Conservation (phyloP, 1,140 invertebrate species). For the Monomorium pharaonis region DNA sequence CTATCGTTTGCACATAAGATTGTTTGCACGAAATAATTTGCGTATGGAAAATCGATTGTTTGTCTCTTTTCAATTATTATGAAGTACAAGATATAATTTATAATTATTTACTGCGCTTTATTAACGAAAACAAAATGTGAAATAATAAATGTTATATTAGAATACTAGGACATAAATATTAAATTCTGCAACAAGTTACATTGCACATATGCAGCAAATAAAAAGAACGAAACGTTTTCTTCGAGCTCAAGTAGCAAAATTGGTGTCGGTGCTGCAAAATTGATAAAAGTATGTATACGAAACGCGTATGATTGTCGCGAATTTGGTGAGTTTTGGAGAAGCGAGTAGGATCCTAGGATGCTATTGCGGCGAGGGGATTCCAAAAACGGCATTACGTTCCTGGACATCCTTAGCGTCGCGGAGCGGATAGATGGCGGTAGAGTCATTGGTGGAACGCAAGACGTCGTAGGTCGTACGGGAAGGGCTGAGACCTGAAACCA, state of each 20-base stretch:
- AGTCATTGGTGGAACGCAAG: conserved; percentile 53
- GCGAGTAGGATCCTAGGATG: no score
- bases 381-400: conserved; percentile 46
- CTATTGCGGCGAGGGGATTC: no score
- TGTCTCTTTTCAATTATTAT: neutral
- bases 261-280: no score
- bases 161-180: no score
- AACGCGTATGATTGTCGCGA: no score
- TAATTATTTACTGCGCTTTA: neutral
- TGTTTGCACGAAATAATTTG: neutral
- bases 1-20: neutral
- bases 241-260: neutral
- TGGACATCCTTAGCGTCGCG: conserved; percentile 61
- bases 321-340: no score
- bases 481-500: conserved; percentile 66
- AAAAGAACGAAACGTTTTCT: no score
- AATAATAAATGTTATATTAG: no score
- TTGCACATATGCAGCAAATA: neutral
- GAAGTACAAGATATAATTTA: neutral
- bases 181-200: no score
- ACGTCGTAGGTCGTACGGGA: conserved; percentile 70
- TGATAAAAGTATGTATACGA: no score
- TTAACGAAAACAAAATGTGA: neutral
- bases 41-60: neutral
- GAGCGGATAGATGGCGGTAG: conserved; percentile 64